Evolutionary conservation across 2,888 invertebrate genomes (phyloP), one percentile per base, ranked within the genome.

Genomic region (Trachelus tabidus): DNA sequence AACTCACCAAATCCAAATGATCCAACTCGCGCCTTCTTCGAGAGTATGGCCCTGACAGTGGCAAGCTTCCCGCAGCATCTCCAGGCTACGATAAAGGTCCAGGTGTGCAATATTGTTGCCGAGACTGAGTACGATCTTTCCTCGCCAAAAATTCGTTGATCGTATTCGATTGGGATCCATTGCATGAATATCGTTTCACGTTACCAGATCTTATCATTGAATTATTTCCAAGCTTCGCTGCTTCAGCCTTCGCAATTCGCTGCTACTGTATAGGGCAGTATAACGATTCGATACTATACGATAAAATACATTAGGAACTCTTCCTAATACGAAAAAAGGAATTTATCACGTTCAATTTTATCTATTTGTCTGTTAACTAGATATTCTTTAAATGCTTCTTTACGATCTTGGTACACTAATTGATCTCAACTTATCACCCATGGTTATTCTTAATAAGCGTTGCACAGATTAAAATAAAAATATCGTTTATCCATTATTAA

Each of bases 21-120:
- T 37, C 81, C 88, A 30, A 87, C 84, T 4, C 80, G 83, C 30
- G n/a, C 85, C 3, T 89, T 89, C 81, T 88, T 89, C 81, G 86
- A 87, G 35, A 87, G 87, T 68, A 88, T 87, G 83, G 85, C 85
- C 11, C 80, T 88, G 77, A 88, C 88, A 6, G 88, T 89, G 15
- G 83, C 84, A 40, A 83, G 78, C n/a, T 89, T 88, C 76, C 87
- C 88, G 6, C 82, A 81, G 69, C 86, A 86, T 75, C 77, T 89
- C 37, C 87, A 87, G 73, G 86, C 87, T 3, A 76, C 82, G 23
- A 82, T 87, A 69, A 88, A 89, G 81, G 73, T 81, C 0, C 81
- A 83, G 33, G 84, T 88, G 15, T 87, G 85, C 78, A 83, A 84
- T 11, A 82, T 87, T 73, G 83, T 89, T 6, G 82, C 80, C 31